Evolutionary conservation across 2,113 vertebrate species (phyloP), one percentile per base, ranked within the genome.

Genomic region (Anhinga rufa): DNA sequence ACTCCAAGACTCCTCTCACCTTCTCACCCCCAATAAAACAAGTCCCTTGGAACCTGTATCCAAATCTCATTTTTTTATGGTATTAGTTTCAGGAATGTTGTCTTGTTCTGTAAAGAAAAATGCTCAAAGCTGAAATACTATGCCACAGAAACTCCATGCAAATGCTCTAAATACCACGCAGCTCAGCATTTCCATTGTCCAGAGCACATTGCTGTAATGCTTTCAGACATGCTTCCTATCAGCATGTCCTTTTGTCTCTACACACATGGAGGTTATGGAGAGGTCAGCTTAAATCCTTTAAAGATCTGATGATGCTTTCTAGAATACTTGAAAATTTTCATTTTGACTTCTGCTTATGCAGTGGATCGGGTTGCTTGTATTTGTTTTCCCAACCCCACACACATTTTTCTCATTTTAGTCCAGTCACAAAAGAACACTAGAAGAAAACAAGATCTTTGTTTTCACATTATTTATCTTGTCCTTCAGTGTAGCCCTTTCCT

Each of bases 201-300:
- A 2, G 77, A 91, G 64, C 49, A 86, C 78, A 69, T 9, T 89
- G 90, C 86, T 93, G 48, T 70, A 94, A 93, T 88, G 82, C 89
- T 95, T 80, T 94, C 87, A 92, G 95, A 94, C 81, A 77, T 1
- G 44, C 62, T 91, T 95, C 65, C 88, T 90, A 74, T 54, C 46
- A 1, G 71, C 70, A 72, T 48, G 87, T 70, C 92, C 86, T 90
- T 92, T 92, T 92, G 83, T 94, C 74, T 95, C 64, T 31, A 52
- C 58, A 42, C 46, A 57, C n/a, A 93, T 0, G 51, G 54, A 93
- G 92, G 90, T 94, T 89, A 97, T 4, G 42, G 38, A 81, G 81
- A 95, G 95, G 92, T 94, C 88, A 90, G 17, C 6, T 85, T 90
- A 95, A 96, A 97, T 93, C 86, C 54, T 94, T 92, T 95, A 83